Conservation (phyloP, 2,888 invertebrate genomes). For the Amphipyra berbera region DNA sequence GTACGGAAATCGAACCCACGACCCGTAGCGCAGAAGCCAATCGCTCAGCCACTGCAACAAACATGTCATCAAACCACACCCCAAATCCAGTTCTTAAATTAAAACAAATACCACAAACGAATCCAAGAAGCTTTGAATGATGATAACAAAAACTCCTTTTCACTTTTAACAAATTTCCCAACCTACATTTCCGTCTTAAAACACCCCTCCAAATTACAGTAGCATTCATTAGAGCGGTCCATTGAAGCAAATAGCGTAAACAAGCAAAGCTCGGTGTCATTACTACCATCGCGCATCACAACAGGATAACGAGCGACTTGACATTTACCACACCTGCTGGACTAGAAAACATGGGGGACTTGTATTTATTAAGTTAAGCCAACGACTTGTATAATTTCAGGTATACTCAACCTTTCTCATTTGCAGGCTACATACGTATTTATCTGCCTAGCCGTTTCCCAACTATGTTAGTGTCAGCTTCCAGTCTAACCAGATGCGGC, state of each 20-base stretch:
- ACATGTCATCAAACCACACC: too few species aligned
- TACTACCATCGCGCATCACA: slow-evolving; percentile 23
- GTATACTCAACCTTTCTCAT: neutral
- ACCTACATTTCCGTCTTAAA: slow-evolving; percentile 27
- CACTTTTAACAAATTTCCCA: neutral
- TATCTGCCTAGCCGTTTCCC: too few species aligned
- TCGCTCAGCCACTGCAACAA: too few species aligned
- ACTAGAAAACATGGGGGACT: slow-evolving; percentile 5
- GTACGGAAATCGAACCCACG: too few species aligned
- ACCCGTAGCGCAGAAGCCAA: too few species aligned
- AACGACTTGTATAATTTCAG: neutral
- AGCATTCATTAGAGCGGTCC: slow-evolving; percentile 45
- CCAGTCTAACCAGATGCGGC: too few species aligned
- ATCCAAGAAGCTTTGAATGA: too few species aligned
- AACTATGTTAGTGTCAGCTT: too few species aligned
- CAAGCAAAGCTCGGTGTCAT: slow-evolving; percentile 31
- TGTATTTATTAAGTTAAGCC: slow-evolving; percentile 13
- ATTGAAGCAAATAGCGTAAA: slow-evolving; percentile 45
- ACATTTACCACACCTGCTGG: slow-evolving; percentile 49
- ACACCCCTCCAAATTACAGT: slow-evolving; percentile 23
- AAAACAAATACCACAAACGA: too few species aligned
- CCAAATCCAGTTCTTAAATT: too few species aligned
- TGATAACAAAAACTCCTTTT: too few species aligned
- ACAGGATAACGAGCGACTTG: slow-evolving; percentile 51
- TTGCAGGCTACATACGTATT: too few species aligned